A percentile compares a stretch with the other conserved stretches of the same genome.
phyloP scores from a whole-genome alignment of 1,140 invertebrate genomes.

The Hydropsyche tenuis region DNA sequence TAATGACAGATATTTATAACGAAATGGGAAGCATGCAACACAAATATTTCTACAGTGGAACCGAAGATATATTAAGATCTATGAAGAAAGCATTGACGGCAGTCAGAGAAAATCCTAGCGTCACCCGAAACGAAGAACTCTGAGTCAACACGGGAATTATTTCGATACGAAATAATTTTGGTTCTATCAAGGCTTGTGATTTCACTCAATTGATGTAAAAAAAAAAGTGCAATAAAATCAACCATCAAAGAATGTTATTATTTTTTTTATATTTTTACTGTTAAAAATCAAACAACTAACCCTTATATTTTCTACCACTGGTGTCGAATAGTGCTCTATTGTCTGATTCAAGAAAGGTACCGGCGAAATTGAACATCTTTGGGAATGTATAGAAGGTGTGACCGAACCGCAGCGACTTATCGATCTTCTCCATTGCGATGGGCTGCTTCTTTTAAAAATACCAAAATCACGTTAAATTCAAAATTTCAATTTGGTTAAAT shows the following conservation, averaged over 20 bases:
- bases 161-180: background rate
- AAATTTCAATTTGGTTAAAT: background rate
- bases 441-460: slow-evolving; percentile 41
- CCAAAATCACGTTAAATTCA: background rate
- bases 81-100: slow-evolving; percentile 56
- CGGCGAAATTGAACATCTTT: slow-evolving; percentile 54
- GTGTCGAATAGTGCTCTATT: slow-evolving; percentile 62
- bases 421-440: slow-evolving; percentile 50
- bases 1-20: slow-evolving; percentile 63
- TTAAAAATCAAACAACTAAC: slow-evolving; percentile 38
- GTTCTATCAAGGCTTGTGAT: background rate
- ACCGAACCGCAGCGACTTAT: slow-evolving; percentile 60
- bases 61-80: slow-evolving; percentile 61
- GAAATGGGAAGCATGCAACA: slow-evolving; percentile 65
- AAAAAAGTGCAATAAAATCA: background rate
- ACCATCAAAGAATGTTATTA: background rate
- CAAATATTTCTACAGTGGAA: slow-evolving; percentile 67
- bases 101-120: background rate
- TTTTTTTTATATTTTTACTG: background rate
- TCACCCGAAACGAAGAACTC: slow-evolving; percentile 18
- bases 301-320: slow-evolving; percentile 59
- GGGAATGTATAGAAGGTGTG: slow-evolving; percentile 52
- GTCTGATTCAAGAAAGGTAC: slow-evolving; percentile 61
- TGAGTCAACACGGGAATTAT: background rate
- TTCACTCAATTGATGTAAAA: background rate